Evolutionary conservation across 2,888 invertebrate species (phyloP), one percentile per base, ranked within the genome.

Genomic region (Limnephilus rhombicus): DNA sequence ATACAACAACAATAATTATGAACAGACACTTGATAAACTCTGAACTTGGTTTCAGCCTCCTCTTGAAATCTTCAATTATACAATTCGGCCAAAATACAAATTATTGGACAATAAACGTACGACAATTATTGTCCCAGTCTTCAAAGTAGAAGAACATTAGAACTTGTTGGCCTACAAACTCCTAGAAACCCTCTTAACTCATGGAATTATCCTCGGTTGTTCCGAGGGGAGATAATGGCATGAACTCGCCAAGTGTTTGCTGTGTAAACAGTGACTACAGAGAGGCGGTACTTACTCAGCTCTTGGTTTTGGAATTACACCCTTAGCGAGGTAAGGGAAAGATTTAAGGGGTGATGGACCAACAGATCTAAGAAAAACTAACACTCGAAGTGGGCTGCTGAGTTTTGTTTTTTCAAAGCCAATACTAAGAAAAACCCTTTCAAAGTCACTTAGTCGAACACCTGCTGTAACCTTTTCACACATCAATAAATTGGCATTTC

Each of bases 171-270:
- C 37, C 83, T 24, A 37, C 68, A 68, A 68, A 68, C 68, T 68
- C 24, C 68, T 68, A n/a, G 7, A 68, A 9, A 68, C 68, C 68
- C 68, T 68, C 68, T 68, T 68, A 83, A 83, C 83, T 83, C 37
- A 2, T 24, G 83, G 41, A 83, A 83, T 83, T 83, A 83, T 34
- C 83, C 83, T 41, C 24, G 37, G 9, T 37, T 83, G 18, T 34
- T 24, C 83, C 37, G 41, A 83, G 18, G 34, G 83, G 41, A 68
- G 68, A 68, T 68, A 68, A 68, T 68, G 24, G 31, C 34, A 37
- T 83, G 83, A 83, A 83, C 34, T 83, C 83, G 11, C 83, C 83
- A 11, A 83, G 83, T 83, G 41, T 83, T 83, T 83, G 34, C 83
- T 83, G 83, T 13, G 41, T 83, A 83, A 83, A 83, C 37, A 83